Conservation (phyloP, 2,113 vertebrate species). For the Agapornis roseicollis region DNA sequence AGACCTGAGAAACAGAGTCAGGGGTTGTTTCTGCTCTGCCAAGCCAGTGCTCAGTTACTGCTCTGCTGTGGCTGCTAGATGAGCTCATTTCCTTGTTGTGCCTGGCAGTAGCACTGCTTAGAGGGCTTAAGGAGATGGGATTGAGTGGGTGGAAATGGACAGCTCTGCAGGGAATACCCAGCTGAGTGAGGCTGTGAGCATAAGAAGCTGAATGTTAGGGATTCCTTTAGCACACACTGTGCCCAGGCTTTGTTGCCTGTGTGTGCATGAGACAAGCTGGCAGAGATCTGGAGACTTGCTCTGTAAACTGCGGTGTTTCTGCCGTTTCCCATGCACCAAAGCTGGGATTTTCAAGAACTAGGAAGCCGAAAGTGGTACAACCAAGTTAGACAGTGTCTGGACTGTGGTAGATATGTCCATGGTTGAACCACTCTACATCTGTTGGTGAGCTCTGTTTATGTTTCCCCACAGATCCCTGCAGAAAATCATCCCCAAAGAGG, state of each 20-base stretch:
- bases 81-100: not conserved
- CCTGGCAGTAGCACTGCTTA: not conserved
- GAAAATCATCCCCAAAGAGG: conserved; percentile 70
- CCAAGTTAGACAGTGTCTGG: fast-evolving
- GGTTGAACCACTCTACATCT: not conserved
- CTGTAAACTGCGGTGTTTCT: not conserved
- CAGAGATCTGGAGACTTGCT: not conserved
- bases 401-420: fast-evolving
- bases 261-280: not conserved
- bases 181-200: not conserved
- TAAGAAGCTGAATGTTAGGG: not conserved
- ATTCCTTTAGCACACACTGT: fast-evolving
- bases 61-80: not conserved
- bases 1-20: not conserved
- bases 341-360: not conserved
- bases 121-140: not conserved
- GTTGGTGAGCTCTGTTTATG: not conserved
- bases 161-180: not conserved
- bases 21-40: not conserved
- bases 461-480: conserved; percentile 67
- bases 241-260: not conserved
- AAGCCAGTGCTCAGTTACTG: not conserved
- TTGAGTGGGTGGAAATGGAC: not conserved
- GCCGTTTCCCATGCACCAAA: not conserved
- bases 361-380: fast-evolving